A percentile compares a stretch with the other conserved stretches of the same genome.
These are phyloP conservation scores for Nanorana parkeri DNA, from an alignment of 2,113 vertebrate species.

Conservation along the genomic window DNA sequence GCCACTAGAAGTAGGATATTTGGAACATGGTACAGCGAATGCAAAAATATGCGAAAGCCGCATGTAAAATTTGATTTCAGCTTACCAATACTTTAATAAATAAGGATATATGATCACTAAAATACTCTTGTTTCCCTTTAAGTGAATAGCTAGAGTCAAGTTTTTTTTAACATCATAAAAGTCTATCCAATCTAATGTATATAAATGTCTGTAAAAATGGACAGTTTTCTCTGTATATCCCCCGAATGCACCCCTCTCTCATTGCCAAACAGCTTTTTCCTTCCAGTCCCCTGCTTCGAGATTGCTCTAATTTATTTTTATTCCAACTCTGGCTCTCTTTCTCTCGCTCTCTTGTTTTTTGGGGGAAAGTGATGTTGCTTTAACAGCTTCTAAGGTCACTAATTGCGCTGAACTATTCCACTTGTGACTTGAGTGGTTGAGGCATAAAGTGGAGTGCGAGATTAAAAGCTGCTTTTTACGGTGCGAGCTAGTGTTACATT, in stretches of 20 bases:
- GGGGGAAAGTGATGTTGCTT: constrained; percentile 51
- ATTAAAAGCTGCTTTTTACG: constrained; percentile 46
- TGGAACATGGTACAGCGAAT: too few species aligned
- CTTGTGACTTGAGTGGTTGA: constrained; percentile 50
- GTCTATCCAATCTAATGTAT: neutral
- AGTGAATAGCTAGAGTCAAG: too few species aligned
- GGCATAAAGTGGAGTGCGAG: constrained; percentile 37
- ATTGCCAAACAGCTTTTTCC: constrained; percentile 14
- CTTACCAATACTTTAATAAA: too few species aligned
- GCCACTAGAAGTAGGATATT: too few species aligned
- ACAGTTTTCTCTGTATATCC: neutral
- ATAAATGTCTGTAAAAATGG: neutral
- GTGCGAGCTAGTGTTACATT: constrained; percentile 36
- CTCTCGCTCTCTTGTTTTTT: constrained; percentile 14
- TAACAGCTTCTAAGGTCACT: constrained; percentile 53
- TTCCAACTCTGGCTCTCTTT: neutral
- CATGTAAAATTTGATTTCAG: too few species aligned
- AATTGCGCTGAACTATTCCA: constrained; percentile 52
- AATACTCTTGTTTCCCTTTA: too few species aligned
- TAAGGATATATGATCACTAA: too few species aligned
- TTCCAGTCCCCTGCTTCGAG: neutral
- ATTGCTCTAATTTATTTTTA: constrained; percentile 37
- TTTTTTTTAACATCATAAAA: too few species aligned
- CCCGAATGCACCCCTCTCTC: constrained; percentile 5
- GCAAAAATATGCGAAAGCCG: too few species aligned